Conservation (phyloP, 2,888 invertebrate species). For the Pollenia labialis region DNA sequence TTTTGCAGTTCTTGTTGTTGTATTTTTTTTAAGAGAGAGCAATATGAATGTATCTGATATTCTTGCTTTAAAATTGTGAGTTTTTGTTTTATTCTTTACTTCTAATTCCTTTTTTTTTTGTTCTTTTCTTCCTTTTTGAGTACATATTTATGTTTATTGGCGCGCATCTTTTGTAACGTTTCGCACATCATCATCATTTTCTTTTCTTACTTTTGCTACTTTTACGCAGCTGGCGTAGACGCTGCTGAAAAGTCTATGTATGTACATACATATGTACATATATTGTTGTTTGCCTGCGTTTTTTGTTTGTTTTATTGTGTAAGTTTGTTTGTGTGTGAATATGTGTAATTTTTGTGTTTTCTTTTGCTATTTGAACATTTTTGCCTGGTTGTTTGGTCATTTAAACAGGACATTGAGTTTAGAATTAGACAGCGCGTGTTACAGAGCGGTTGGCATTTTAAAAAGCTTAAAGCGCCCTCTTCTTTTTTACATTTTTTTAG, state of each 20-base stretch:
- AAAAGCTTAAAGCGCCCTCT: slow-evolving; percentile 57
- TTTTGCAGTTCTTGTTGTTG: no score
- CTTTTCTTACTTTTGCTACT: slow-evolving; percentile 12
- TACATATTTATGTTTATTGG: slow-evolving; percentile 48
- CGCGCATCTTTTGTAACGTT: slow-evolving; percentile 67
- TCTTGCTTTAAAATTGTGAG: slow-evolving; percentile 6
- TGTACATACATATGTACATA: no score
- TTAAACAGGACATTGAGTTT: slow-evolving; percentile 68
- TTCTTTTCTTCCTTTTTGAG: neutral
- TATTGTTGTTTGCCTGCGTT: neutral
- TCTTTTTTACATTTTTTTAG: slow-evolving; percentile 70
- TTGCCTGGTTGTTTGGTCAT: slow-evolving; percentile 60
- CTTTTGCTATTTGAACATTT: slow-evolving; percentile 24
- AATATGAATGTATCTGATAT: neutral
- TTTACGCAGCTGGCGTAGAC: neutral
- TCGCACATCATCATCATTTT: slow-evolving; percentile 62
- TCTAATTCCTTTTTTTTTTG: neutral
- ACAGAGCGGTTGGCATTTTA: slow-evolving; percentile 60
- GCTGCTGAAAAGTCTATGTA: slow-evolving; percentile 11
- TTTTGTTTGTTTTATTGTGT: slow-evolving; percentile 3
- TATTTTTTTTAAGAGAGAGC: neutral
- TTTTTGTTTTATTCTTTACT: slow-evolving; percentile 7
- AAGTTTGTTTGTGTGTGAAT: slow-evolving; percentile 15
- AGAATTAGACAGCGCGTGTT: slow-evolving; percentile 51
- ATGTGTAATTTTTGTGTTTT: neutral